Conservation (phyloP, 2,797 vertebrate species). For the Epinephelus coioides region DNA sequence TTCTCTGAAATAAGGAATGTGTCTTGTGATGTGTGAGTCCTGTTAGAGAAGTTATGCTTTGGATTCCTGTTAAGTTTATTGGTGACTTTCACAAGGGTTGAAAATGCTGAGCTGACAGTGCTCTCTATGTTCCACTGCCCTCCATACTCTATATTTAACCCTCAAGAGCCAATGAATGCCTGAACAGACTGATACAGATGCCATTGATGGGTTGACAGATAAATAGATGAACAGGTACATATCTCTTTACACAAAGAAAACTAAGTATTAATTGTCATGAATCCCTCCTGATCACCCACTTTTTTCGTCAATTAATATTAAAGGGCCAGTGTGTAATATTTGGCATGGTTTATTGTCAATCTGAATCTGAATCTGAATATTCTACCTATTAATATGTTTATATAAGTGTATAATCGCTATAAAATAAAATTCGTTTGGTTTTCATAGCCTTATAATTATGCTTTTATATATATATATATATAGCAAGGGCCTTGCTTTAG, state of each 20-base stretch:
- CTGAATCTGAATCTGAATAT: too few relatives aligned
- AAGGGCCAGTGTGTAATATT: too few relatives aligned
- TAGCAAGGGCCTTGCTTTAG: too few relatives aligned
- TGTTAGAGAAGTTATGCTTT: conserved; percentile 45
- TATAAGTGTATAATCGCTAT: too few relatives aligned
- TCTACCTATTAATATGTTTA: too few relatives aligned
- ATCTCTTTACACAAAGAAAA: not conserved
- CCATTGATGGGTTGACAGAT: not conserved
- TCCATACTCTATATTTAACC: conserved; percentile 14
- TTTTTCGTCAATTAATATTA: too few relatives aligned
- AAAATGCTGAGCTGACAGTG: not conserved
- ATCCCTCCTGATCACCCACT: too few relatives aligned
- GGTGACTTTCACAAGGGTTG: not conserved
- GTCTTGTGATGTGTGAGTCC: conserved; percentile 51
- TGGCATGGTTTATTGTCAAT: too few relatives aligned
- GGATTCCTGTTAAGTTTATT: conserved; percentile 43
- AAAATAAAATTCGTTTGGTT: too few relatives aligned
- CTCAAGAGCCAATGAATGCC: not conserved
- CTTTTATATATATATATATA: too few relatives aligned
- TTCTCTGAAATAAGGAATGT: conserved; percentile 50
- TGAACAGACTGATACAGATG: not conserved
- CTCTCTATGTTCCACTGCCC: conserved; percentile 6
- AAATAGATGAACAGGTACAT: not conserved
- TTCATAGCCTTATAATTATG: too few relatives aligned
- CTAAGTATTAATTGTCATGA: not conserved